These are phyloP conservation scores for Ataeniobius toweri DNA, from an alignment of 2,797 vertebrate genomes.

Conservation along the genomic window DNA sequence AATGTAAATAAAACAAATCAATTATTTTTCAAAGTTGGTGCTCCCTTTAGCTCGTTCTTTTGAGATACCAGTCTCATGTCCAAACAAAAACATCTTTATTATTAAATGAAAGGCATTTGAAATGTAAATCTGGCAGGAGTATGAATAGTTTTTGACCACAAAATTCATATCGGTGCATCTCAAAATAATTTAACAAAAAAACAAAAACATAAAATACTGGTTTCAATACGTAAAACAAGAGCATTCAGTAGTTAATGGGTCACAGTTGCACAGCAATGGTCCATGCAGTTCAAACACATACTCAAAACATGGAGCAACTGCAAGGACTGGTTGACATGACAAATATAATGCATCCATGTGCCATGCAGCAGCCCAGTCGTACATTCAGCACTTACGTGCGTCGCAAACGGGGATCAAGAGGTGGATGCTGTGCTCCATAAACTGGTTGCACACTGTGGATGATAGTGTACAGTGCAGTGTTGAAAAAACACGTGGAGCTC, in stretches of 20 bases:
- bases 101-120: not conserved
- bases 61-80: not conserved
- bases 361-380: conserved; percentile 49
- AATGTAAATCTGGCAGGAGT: not conserved
- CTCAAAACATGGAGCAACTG: conserved; percentile 1
- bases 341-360: conserved; percentile 5
- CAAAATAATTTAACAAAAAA: not conserved
- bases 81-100: not conserved
- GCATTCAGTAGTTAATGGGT: not conserved
- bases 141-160: not conserved
- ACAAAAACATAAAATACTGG: conserved; percentile 1
- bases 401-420: conserved; percentile 89
- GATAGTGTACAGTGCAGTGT: conserved; percentile 43
- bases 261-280: not conserved
- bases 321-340: conserved; percentile 14
- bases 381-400: conserved; percentile 87
- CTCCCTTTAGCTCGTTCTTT: not conserved
- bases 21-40: not conserved
- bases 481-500: conserved; percentile 18
- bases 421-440: conserved; percentile 97
- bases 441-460: conserved; percentile 91
- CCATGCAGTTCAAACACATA: conserved; percentile 12
- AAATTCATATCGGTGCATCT: not conserved
- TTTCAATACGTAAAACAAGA: not conserved
- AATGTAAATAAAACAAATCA: not conserved